These are phyloP conservation scores for Chelon auratus DNA, from an alignment of 2,797 vertebrate species.

Conservation along the genomic window DNA sequence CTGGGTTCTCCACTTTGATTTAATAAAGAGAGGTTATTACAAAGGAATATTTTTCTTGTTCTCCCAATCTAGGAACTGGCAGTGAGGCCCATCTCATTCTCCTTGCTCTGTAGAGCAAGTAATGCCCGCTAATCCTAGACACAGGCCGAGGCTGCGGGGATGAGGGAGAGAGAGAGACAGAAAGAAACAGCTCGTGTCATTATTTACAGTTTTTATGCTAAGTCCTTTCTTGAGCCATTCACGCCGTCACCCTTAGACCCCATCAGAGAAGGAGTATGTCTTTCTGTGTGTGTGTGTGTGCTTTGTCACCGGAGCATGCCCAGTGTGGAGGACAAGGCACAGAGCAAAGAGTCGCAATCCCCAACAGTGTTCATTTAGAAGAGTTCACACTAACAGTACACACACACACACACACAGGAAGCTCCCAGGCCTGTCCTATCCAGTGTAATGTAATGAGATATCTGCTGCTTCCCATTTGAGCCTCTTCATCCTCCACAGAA, in stretches of 20 bases:
- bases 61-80: slow-evolving; percentile 69
- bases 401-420: slow-evolving; percentile 48
- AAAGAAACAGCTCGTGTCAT: slow-evolving; percentile 35
- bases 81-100: slow-evolving; percentile 75
- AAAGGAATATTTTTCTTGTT: slow-evolving; percentile 65
- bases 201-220: slow-evolving; percentile 48
- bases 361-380: slow-evolving; percentile 78
- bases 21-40: slow-evolving; percentile 77
- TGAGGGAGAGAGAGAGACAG: neutral
- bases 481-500: slow-evolving; percentile 67
- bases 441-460: slow-evolving; percentile 77
- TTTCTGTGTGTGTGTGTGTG: slow-evolving; percentile 10
- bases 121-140: slow-evolving; percentile 78
- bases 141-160: slow-evolving; percentile 46
- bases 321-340: slow-evolving; percentile 48
- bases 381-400: slow-evolving; percentile 37
- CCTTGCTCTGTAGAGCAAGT: slow-evolving; percentile 74
- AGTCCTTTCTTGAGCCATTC: slow-evolving; percentile 30
- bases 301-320: slow-evolving; percentile 37
- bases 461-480: slow-evolving; percentile 70
- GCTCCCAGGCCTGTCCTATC: slow-evolving; percentile 64
- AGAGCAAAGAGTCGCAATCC: slow-evolving; percentile 67
- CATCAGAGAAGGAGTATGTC: slow-evolving; percentile 12
- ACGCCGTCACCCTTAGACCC: slow-evolving; percentile 17
- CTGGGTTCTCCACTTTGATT: slow-evolving; percentile 53